Evolutionary conservation across 2,797 vertebrate species (phyloP), one percentile per base, ranked within the genome.

Genomic region (Mastacembelus armatus): DNA sequence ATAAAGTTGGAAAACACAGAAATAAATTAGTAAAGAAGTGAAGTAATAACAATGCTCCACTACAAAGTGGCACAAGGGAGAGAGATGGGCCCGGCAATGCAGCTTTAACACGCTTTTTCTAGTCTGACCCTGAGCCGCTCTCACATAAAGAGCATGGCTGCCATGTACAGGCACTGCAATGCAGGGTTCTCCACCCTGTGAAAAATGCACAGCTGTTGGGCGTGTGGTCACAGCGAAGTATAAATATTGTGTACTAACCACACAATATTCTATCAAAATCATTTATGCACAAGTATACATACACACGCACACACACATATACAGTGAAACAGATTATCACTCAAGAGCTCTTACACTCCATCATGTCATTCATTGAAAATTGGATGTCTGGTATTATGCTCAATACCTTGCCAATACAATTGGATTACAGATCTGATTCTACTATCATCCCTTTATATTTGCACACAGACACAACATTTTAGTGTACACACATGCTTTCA

Each of bases 141-240:
- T 71, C 73, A 50, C 76, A 77, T 71, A 71, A 78, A 80, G 60
- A 87, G 65, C 75, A 67, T 24, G 77, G 63, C 77, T 47, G 84
- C 74, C 71, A 64, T 84, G 82, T 62, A 73, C 51, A 51, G 74
- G 78, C 60, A 71, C 89, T 76, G 90, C 89, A 90, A 86, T 89
- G 89, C 88, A 88, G 89, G 66, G 57, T 75, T 72, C 81, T 84
- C 81, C 83, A 62, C 78, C 81, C 74, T 52, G 80, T 83, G 80
- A 90, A 86, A 88, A 80, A 85, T 85, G 81, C 83, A 86, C 83
- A 83, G 81, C 86, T 87, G 86, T 88, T 82, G 89, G 68, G 58
- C 51, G 67, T 71, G 67, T 80, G 74, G 75, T 42, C 83, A 50
- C 67, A 60, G 65, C 48, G 0, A 62, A 21, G 10, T 27, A 57